Percentiles rank a stretch among this genome's conserved stretches.
Evolutionary conservation across 2,113 vertebrate species (phyloP).

Genomic region (Mus spicilegus): DNA sequence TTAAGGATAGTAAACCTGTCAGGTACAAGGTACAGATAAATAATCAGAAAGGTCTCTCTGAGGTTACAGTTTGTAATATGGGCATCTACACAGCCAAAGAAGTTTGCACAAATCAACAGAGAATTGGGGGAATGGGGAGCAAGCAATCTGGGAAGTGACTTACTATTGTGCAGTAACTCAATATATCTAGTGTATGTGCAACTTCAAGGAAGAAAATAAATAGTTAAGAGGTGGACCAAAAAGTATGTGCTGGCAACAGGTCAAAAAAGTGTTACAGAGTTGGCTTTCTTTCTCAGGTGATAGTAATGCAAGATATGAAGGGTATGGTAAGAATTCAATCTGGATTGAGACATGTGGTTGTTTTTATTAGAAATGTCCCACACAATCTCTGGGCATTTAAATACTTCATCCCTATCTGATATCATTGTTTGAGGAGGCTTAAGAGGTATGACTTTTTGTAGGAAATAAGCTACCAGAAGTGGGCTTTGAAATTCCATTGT

Average conservation of each 20-base stretch:
- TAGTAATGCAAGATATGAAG: neutral
- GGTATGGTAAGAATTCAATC: neutral
- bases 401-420: neutral
- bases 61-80: slow-evolving; percentile 1
- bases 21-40: neutral
- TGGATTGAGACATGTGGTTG: neutral
- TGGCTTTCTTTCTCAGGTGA: neutral
- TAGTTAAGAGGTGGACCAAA: neutral
- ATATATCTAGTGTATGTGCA: neutral
- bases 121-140: neutral
- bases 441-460: neutral
- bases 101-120: slow-evolving; percentile 14
- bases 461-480: neutral
- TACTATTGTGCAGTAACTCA: neutral
- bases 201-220: neutral
- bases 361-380: neutral
- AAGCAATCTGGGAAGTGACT: neutral
- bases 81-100: neutral
- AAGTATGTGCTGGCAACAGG: neutral
- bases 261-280: neutral
- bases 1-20: neutral
- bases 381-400: neutral
- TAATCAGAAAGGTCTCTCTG: neutral
- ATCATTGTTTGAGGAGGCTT: neutral
- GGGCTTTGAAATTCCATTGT: neutral